Conservation (phyloP, 2,113 vertebrate species). For the Chloroceryle aenea region DNA sequence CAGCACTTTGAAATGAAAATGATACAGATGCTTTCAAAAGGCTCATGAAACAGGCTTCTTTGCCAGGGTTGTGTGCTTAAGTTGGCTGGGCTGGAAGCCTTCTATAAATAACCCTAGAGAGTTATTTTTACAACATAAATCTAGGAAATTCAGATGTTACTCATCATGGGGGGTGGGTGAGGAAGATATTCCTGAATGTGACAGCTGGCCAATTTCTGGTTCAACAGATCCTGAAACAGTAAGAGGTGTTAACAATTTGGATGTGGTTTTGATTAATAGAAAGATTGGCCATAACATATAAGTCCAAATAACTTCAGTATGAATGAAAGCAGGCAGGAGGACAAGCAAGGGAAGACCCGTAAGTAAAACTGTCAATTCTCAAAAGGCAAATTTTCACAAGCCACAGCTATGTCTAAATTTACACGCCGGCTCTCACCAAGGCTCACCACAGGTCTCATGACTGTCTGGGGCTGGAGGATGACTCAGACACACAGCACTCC, state of each 20-base stretch:
- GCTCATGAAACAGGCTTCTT: background rate
- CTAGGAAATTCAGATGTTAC: slow-evolving; percentile 43
- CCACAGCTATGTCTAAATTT: slow-evolving; percentile 20
- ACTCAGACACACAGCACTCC: background rate
- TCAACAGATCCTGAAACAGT: background rate
- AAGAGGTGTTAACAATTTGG: background rate
- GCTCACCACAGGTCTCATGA: slow-evolving; percentile 29
- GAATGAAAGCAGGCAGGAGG: background rate
- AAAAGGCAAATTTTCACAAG: slow-evolving; percentile 30
- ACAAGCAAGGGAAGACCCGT: slow-evolving; percentile 11
- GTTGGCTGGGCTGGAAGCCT: background rate
- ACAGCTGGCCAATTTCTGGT: background rate
- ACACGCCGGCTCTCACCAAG: background rate
- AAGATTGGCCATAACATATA: background rate
- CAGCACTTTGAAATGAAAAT: background rate
- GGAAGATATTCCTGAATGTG: background rate
- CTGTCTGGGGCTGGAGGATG: slow-evolving; percentile 30
- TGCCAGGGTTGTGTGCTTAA: background rate
- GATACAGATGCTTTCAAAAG: background rate
- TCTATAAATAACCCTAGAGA: background rate
- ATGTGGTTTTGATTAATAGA: slow-evolving; percentile 16
- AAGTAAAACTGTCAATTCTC: slow-evolving; percentile 14
- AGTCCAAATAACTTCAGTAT: background rate
- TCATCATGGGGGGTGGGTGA: background rate
- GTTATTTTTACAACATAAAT: slow-evolving; percentile 24